phyloP scores from a whole-genome alignment of 2,888 invertebrate genomes.

The Coelogynopora nodosa region DNA sequence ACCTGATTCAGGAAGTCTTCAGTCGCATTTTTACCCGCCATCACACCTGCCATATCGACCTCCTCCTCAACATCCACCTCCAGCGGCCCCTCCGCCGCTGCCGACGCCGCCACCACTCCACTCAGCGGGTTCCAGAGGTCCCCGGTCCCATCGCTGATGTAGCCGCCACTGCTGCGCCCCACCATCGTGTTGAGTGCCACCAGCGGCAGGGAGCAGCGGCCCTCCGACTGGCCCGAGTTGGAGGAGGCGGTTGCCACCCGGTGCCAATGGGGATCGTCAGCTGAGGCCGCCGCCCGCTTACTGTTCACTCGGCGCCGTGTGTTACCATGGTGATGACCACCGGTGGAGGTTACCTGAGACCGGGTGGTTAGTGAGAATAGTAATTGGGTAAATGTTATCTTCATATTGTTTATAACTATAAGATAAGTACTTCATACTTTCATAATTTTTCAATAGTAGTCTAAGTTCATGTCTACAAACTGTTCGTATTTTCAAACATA shows the following conservation, averaged over 20 bases:
- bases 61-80: no score
- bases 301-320: background rate
- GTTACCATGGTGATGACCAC: background rate
- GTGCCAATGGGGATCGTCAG: no score
- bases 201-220: no score
- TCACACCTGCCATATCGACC: no score
- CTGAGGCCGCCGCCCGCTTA: background rate
- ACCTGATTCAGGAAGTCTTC: background rate
- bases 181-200: background rate
- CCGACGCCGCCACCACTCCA: background rate
- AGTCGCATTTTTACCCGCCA: background rate
- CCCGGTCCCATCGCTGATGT: background rate
- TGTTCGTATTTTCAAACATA: no score
- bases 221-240: background rate
- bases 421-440: no score
- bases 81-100: background rate
- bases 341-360: background rate
- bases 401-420: no score
- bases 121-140: conserved; percentile 14
- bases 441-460: no score
- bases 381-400: no score
- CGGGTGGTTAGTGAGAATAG: no score
- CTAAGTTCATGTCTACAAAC: no score
- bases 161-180: background rate
- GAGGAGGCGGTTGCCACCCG: background rate